Evolutionary conservation across 1,140 invertebrate genomes (phyloP).

Genomic region (Camponotus pennsylvanicus): DNA sequence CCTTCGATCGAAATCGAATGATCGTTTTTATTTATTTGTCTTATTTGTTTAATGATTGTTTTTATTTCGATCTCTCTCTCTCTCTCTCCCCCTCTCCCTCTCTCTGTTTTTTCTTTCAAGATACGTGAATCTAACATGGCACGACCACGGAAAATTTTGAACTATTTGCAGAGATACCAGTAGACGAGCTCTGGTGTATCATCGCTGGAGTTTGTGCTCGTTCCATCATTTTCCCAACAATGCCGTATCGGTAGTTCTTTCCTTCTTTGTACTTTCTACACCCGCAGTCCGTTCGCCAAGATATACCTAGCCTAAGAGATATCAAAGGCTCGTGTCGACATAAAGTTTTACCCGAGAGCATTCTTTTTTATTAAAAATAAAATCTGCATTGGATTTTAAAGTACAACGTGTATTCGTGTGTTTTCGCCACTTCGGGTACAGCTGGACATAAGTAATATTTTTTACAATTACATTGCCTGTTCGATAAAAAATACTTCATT

Average conservation of each 20-base stretch:
- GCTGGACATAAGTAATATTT: constrained; percentile 41
- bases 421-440: not conserved
- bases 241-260: not conserved
- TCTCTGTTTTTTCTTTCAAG: not conserved
- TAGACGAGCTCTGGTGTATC: not conserved
- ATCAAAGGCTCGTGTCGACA: not conserved
- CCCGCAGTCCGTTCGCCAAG: not conserved
- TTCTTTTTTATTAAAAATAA: constrained; percentile 20
- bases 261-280: not conserved
- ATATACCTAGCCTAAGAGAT: constrained; percentile 13
- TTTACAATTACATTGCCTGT: constrained; percentile 48
- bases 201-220: not conserved
- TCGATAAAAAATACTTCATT: constrained; percentile 36
- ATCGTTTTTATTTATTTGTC: constrained; percentile 28
- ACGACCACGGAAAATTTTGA: constrained; percentile 12
- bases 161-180: constrained; percentile 18
- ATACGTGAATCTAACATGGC: not conserved
- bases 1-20: constrained; percentile 33
- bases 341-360: constrained; percentile 10
- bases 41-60: not conserved
- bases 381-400: constrained; percentile 28
- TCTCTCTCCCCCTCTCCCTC: not conserved
- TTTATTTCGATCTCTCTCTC: constrained; percentile 18
- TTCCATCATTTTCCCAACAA: constrained; percentile 4
- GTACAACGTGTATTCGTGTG: constrained; percentile 20